Evolutionary conservation across 2,888 invertebrate genomes (phyloP), one percentile per base, ranked within the genome.

Genomic region (Brachyopa scutellaris): DNA sequence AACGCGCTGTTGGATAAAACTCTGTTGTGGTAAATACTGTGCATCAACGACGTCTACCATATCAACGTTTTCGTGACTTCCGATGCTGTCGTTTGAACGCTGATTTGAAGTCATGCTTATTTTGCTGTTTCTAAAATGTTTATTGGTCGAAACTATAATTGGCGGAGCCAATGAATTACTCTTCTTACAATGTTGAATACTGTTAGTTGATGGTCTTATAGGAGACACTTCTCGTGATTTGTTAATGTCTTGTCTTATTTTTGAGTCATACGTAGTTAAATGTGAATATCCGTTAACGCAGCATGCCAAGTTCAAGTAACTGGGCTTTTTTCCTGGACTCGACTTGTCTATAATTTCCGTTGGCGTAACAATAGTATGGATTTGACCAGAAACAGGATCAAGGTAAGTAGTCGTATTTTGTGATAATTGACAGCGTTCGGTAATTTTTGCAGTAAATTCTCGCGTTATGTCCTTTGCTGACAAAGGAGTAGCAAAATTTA

Each of bases 271-370:
- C 73, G 96, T 95, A 4, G 95, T 96, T 69, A 96, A 92, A 86
- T 95, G 95, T 3, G 96, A 95, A 89, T 97, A 97, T 2, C 97
- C 97, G 91, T 96, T 97, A 59, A 97, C 96, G 15, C 97, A 96
- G 89, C 97, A 96, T 57, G 97, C 97, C 80, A 97, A 91, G 87
- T 96, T 96, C 67, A 97, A 91, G 89, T 97, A 97, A 70, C 97
- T 97, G 0, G 97, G 97, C 88, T 96, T 94, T 88, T 95, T 95
- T 11, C 91, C 91, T 7, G 49, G 90, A 70, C 85, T 85, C n/a
- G 66, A 69, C n/a, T n/a, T n/a, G 57, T 74, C 80, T 55, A 47
- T 77, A 61, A 42, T 84, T 74, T 70, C 85, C 23, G 62, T 61
- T 38, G 88, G 86, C 61, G 87, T 87, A 64, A 90, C 85, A 69